Conservation (phyloP, 2,113 vertebrate species). For the Macroglossus sobrinus region DNA sequence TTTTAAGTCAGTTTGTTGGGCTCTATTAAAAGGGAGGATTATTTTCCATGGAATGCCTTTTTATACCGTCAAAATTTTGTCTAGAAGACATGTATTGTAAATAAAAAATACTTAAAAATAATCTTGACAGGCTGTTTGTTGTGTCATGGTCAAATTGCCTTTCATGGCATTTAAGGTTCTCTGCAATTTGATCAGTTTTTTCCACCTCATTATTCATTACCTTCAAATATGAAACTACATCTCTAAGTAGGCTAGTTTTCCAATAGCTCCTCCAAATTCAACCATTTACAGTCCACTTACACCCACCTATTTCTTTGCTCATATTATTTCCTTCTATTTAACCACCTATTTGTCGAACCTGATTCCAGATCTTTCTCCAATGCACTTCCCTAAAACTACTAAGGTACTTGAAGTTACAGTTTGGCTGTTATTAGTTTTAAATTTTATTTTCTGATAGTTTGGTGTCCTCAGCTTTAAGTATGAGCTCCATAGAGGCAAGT, state of each 20-base stretch:
- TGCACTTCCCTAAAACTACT: neutral
- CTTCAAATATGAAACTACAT: neutral
- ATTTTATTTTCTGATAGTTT: neutral
- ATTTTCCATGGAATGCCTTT: neutral
- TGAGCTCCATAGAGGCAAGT: neutral
- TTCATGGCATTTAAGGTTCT: neutral
- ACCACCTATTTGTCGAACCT: neutral
- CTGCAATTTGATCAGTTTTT: neutral
- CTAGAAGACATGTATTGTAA: neutral
- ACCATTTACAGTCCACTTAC: neutral
- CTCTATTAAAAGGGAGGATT: neutral
- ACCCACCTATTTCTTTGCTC: neutral
- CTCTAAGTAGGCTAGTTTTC: neutral
- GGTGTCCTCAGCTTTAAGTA: neutral
- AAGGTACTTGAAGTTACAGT: neutral
- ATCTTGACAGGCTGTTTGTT: neutral
- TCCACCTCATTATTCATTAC: neutral
- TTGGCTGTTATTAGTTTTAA: neutral
- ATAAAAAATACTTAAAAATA: neutral
- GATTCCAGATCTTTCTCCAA: neutral
- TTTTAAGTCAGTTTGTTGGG: neutral
- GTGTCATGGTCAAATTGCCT: neutral
- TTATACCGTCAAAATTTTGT: neutral
- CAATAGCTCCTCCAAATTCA: neutral
- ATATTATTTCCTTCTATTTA: neutral